A percentile compares a stretch with the other conserved stretches of the same genome.
Conservation (phyloP, 2,113 vertebrate species). For the Phrynosoma platyrhinos region DNA sequence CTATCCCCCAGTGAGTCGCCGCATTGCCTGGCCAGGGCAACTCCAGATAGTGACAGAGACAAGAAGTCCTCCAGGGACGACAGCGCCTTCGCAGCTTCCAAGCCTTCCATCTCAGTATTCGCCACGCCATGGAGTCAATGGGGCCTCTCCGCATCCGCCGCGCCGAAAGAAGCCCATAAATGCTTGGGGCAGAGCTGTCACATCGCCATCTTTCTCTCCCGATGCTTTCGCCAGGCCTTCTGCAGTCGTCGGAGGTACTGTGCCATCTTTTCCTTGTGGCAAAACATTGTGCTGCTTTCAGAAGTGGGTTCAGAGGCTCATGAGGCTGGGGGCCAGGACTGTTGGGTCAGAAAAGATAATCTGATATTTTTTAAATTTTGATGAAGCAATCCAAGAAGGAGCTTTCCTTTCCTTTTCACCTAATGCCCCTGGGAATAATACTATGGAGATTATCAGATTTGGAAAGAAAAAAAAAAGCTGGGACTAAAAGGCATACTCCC, state of each 20-base stretch:
- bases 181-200: constrained; percentile 19
- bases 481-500: no score
- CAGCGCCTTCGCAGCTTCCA: constrained; percentile 52
- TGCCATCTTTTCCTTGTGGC: background rate
- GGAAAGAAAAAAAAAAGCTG: no score
- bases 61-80: background rate
- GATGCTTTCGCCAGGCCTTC: constrained; percentile 5
- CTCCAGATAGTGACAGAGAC: constrained; percentile 51
- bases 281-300: no score
- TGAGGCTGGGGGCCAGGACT: no score
- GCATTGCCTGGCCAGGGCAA: constrained; percentile 44
- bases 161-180: constrained; percentile 48
- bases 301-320: no score
- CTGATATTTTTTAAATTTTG: no score
- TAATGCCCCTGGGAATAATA: background rate
- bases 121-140: rapidly evolving
- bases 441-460: background rate
- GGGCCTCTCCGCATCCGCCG: constrained; percentile 47
- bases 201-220: rapidly evolving
- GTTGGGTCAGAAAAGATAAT: no score
- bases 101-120: constrained; percentile 31
- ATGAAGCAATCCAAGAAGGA: no score
- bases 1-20: constrained; percentile 30
- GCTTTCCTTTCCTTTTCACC: no score
- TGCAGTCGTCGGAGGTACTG: background rate